Conservation (phyloP, 1,140 invertebrate genomes). For the Neodiprion virginianus region DNA sequence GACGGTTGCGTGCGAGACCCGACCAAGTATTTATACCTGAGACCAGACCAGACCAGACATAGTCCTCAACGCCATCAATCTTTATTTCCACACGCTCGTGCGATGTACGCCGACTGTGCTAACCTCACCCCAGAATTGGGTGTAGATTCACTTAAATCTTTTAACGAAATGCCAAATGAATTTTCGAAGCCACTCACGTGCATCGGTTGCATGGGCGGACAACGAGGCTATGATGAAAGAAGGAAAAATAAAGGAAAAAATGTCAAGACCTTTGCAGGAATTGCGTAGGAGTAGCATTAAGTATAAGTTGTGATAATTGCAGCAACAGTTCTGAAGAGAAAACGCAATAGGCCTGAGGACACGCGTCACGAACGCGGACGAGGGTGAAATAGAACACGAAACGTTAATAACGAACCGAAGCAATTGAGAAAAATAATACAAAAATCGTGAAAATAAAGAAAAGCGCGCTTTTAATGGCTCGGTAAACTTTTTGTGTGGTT, state of each 20-base stretch:
- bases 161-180: background rate
- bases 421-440: too few relatives aligned
- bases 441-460: too few relatives aligned
- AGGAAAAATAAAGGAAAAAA: background rate
- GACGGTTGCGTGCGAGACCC: background rate
- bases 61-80: conserved; percentile 2
- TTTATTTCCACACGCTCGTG: conserved; percentile 7
- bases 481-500: background rate
- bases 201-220: background rate
- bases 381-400: too few relatives aligned
- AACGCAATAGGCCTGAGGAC: too few relatives aligned
- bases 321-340: too few relatives aligned
- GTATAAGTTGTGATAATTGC: too few relatives aligned
- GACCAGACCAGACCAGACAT: background rate
- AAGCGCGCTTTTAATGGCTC: background rate
- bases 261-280: too few relatives aligned
- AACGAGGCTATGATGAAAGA: background rate
- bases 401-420: too few relatives aligned
- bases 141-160: background rate
- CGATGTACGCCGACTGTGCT: background rate
- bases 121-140: background rate
- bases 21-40: conserved; percentile 5
- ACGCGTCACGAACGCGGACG: too few relatives aligned
- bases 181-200: background rate
- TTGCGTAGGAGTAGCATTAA: too few relatives aligned